Evolutionary conservation across 2,888 invertebrate genomes (phyloP).

Genomic region (Plutella xylostella): DNA sequence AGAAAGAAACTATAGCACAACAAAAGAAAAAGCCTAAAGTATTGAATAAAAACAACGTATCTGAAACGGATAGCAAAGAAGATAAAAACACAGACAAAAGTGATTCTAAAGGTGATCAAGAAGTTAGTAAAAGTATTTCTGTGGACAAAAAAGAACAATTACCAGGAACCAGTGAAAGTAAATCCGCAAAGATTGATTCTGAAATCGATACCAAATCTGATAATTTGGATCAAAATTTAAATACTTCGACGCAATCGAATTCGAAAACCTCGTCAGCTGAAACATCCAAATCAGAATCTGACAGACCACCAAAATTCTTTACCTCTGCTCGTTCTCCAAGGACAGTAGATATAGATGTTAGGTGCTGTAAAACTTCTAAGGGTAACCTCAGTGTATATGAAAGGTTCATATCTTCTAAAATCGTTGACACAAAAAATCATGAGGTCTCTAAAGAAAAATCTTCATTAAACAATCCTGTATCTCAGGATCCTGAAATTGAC

Average conservation of each 20-base stretch:
- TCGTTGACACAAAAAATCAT: conserved; percentile 39
- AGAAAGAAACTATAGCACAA: conserved; percentile 31
- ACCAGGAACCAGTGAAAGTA: neutral
- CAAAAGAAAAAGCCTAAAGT: conserved; percentile 31
- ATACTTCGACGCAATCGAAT: neutral
- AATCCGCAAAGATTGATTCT: no score
- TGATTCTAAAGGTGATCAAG: conserved; percentile 7
- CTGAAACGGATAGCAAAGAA: conserved; percentile 19
- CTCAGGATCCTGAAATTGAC: conserved; percentile 57
- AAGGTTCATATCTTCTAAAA: conserved; percentile 52
- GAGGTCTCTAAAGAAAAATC: conserved; percentile 43
- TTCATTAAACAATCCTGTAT: conserved; percentile 38
- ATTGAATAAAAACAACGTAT: conserved; percentile 8
- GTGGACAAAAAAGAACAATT: neutral
- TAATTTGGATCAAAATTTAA: neutral
- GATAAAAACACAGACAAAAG: conserved; percentile 10
- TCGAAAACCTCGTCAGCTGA: conserved; percentile 22
- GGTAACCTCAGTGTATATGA: conserved; percentile 58
- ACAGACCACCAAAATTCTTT: conserved; percentile 60
- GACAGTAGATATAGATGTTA: conserved; percentile 58
- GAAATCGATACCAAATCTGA: neutral
- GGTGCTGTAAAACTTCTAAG: conserved; percentile 57
- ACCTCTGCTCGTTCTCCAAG: conserved; percentile 54
- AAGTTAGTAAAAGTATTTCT: no score
- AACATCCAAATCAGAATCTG: conserved; percentile 45